A percentile compares a stretch with the other conserved stretches of the same genome.
Evolutionary conservation across 2,113 vertebrate species (phyloP).

Genomic region (Thermophis baileyi): DNA sequence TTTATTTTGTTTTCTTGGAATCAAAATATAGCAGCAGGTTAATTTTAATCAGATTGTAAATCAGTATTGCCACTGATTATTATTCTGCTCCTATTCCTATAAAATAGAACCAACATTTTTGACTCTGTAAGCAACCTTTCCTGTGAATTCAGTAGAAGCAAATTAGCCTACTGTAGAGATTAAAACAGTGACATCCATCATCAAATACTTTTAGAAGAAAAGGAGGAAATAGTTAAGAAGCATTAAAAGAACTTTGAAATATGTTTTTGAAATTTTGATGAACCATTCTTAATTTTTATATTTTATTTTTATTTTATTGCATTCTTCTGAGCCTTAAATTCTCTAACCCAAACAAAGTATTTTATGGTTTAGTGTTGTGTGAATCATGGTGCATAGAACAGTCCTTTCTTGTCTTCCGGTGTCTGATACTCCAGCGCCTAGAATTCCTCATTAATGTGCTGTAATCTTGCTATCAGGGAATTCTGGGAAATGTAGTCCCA

Average conservation of each 20-base stretch:
- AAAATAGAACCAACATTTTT: neutral
- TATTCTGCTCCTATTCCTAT: neutral
- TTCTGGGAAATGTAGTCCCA: neutral
- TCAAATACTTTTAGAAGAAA: neutral
- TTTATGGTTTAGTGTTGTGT: neutral
- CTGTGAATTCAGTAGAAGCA: neutral
- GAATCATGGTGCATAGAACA: neutral
- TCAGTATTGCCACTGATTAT: neutral
- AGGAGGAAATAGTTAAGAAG: too few relatives aligned
- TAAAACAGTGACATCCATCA: neutral
- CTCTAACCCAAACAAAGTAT: neutral
- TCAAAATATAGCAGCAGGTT: neutral
- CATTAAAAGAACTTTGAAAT: neutral
- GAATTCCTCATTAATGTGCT: neutral
- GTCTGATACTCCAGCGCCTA: neutral
- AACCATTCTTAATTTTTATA: neutral
- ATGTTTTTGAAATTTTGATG: neutral
- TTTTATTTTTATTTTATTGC: neutral
- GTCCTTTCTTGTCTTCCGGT: neutral
- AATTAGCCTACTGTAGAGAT: neutral
- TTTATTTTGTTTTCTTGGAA: neutral
- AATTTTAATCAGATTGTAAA: neutral
- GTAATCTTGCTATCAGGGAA: neutral
- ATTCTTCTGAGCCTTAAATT: neutral
- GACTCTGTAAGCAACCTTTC: neutral